phyloP scores from a whole-genome alignment of 2,113 vertebrate genomes.

The Phaetusa simplex region DNA sequence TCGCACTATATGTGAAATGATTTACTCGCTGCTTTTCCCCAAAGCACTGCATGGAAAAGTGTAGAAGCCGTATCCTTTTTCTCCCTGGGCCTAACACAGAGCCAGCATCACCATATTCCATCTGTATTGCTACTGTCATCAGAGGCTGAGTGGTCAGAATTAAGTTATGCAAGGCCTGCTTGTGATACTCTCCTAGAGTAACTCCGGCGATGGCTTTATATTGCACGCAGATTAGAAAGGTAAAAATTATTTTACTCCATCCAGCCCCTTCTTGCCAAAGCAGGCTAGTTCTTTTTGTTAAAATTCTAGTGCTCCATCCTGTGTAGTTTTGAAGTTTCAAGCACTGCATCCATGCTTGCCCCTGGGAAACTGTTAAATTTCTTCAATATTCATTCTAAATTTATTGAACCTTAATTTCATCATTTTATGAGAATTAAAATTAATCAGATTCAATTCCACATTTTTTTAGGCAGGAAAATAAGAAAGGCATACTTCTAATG shows the following conservation, averaged over 20 bases:
- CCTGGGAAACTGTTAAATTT: background rate
- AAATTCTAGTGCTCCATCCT: background rate
- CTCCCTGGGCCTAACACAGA: background rate
- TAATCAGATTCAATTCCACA: constrained; percentile 16
- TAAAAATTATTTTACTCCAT: background rate
- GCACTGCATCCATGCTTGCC: background rate
- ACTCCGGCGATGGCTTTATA: background rate
- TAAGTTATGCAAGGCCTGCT: background rate
- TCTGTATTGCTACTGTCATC: background rate
- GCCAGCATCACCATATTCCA: background rate
- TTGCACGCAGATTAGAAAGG: background rate
- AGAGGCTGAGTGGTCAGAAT: background rate
- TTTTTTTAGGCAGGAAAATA: constrained; percentile 6
- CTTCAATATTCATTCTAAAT: background rate
- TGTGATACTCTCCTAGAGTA: background rate
- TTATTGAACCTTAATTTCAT: background rate
- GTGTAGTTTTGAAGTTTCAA: background rate
- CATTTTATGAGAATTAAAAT: background rate
- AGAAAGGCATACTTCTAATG: background rate
- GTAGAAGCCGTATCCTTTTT: background rate
- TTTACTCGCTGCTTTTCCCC: background rate
- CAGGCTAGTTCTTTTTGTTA: background rate
- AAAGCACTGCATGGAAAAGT: background rate
- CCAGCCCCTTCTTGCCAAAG: background rate
- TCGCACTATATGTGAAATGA: background rate